Evolutionary conservation across 2,888 invertebrate species (phyloP).

Genomic region (Drosophila nigricruria): DNA sequence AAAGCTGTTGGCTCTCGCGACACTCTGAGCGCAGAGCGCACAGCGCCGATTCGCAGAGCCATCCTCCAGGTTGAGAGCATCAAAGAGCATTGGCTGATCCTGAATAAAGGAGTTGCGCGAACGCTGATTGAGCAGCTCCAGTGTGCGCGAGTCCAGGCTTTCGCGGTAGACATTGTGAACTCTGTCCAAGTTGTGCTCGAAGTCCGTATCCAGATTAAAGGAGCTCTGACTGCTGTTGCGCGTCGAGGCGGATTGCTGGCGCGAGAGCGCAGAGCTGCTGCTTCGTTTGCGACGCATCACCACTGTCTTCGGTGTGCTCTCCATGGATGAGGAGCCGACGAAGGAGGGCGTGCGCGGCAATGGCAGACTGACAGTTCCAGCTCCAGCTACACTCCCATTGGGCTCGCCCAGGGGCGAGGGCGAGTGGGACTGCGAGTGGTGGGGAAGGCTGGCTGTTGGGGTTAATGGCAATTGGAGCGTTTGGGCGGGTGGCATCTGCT

Average conservation of each 20-base stretch:
- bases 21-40: conserved; percentile 37
- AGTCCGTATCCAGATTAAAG: conserved; percentile 78
- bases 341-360: conserved; percentile 32
- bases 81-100: conserved; percentile 75
- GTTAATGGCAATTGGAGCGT: conserved; percentile 45
- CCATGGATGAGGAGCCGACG: conserved; percentile 29
- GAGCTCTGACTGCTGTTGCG: conserved; percentile 65
- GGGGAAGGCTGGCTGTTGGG: conserved; percentile 12
- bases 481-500: conserved; percentile 28
- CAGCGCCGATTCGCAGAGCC: conserved; percentile 66
- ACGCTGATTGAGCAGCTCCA: conserved; percentile 82
- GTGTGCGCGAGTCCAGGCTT: conserved; percentile 84
- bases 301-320: conserved; percentile 67
- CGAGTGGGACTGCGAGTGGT: conserved; percentile 28
- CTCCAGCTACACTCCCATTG: conserved; percentile 1
- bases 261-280: conserved; percentile 50
- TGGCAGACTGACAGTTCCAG: conserved; percentile 6
- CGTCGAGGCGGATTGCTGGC: conserved; percentile 54
- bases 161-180: conserved; percentile 84
- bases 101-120: conserved; percentile 82
- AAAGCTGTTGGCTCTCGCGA: conserved; percentile 55
- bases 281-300: conserved; percentile 73
- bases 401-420: conserved; percentile 30
- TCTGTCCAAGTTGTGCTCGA: conserved; percentile 83
- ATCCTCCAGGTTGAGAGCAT: conserved; percentile 82